Percentiles rank a stretch among this genome's conserved stretches.
Evolutionary conservation across 2,797 vertebrate species (phyloP).

Genomic region (Darevskia nairensis): DNA sequence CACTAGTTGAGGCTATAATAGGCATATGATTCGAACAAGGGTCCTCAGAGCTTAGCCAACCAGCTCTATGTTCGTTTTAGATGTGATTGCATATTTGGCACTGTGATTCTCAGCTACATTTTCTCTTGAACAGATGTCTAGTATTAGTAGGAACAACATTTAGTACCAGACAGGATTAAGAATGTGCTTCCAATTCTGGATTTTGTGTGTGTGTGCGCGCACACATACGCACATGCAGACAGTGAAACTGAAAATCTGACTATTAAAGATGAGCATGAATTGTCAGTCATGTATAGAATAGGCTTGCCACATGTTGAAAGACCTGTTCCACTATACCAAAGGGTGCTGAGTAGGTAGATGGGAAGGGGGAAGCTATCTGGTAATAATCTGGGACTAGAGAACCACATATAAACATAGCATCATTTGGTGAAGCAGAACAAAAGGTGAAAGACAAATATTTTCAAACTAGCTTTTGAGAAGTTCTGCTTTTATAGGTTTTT

Average conservation of each 20-base stretch:
- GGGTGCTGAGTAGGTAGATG: neutral
- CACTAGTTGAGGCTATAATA: neutral
- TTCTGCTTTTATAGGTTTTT: neutral
- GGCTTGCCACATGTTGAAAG: neutral
- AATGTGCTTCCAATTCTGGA: slow-evolving; percentile 15
- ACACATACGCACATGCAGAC: neutral
- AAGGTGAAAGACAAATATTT: neutral
- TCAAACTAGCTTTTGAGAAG: neutral
- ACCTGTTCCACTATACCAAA: neutral
- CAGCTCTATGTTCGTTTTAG: neutral
- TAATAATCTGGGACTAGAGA: neutral
- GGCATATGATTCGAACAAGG: neutral
- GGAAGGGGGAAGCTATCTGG: neutral
- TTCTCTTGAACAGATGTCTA: slow-evolving; percentile 29
- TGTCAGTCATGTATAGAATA: neutral
- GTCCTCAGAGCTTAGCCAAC: neutral
- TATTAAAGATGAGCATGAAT: neutral
- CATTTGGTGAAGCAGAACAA: neutral
- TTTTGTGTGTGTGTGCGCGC: neutral
- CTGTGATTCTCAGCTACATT: neutral
- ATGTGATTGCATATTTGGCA: slow-evolving; percentile 17
- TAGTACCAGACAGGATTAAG: slow-evolving; percentile 20
- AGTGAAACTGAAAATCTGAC: neutral
- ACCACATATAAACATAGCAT: neutral
- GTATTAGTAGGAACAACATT: slow-evolving; percentile 5